Conservation (phyloP, 2,113 vertebrate species). For the Lepisosteus osseus region DNA sequence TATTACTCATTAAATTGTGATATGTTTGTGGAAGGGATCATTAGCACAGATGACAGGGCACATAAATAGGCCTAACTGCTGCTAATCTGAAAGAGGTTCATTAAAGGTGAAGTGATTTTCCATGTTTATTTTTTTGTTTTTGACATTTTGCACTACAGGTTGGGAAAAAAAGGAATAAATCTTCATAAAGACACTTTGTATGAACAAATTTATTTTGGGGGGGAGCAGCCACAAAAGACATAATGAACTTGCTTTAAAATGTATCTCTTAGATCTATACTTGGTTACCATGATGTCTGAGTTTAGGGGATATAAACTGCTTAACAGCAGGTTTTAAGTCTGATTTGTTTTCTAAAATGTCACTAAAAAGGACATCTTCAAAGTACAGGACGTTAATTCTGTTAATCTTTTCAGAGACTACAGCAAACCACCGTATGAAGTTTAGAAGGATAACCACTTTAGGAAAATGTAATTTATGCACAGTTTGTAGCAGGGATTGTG, state of each 20-base stretch:
- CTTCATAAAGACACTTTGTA: too few relatives aligned
- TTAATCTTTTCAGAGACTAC: not conserved
- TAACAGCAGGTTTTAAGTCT: not conserved
- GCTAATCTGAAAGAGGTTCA: too few relatives aligned
- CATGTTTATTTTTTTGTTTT: not conserved
- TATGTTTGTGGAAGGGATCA: too few relatives aligned
- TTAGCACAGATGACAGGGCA: too few relatives aligned
- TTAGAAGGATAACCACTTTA: too few relatives aligned
- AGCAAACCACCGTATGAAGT: not conserved
- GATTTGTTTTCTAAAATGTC: conserved; percentile 9
- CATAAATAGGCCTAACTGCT: too few relatives aligned
- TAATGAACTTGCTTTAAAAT: not conserved
- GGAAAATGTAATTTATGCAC: too few relatives aligned
- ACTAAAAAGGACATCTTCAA: not conserved
- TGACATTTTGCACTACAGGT: not conserved
- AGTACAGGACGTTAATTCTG: not conserved
- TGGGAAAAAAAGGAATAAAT: too few relatives aligned
- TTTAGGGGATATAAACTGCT: conserved; percentile 6
- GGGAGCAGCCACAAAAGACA: not conserved
- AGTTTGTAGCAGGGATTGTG: not conserved
- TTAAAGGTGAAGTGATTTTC: not conserved
- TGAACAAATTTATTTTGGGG: too few relatives aligned
- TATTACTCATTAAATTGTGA: too few relatives aligned
- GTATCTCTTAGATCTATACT: not conserved
- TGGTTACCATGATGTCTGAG: not conserved